Conservation (phyloP, 2,888 invertebrate species). For the Cosmopolites sordidus region DNA sequence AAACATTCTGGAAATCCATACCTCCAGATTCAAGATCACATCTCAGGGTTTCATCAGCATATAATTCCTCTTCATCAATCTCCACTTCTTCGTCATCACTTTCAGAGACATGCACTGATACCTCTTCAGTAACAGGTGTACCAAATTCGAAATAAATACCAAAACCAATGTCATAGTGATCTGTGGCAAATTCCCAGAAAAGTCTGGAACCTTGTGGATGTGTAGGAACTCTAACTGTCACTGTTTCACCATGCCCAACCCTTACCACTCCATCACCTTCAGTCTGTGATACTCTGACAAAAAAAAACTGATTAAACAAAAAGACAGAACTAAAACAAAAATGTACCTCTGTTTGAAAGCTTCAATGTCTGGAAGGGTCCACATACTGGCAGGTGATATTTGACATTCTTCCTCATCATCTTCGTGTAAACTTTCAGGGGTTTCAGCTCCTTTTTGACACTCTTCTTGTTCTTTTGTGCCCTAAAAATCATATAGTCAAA, state of each 20-base stretch:
- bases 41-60: slow-evolving; percentile 47
- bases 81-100: slow-evolving; percentile 84
- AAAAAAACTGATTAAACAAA: no score
- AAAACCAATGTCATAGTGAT: slow-evolving; percentile 95
- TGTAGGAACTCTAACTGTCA: slow-evolving; percentile 95
- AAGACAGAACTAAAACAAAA: background rate
- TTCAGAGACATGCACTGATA: slow-evolving; percentile 94
- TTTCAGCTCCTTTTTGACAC: slow-evolving; percentile 18
- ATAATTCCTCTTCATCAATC: slow-evolving; percentile 53
- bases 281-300: slow-evolving; percentile 28
- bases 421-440: slow-evolving; percentile 22
- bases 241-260: slow-evolving; percentile 94
- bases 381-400: slow-evolving; percentile 77
- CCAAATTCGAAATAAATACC: slow-evolving; percentile 99
- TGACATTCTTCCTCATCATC: slow-evolving; percentile 30
- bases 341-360: slow-evolving; percentile 74
- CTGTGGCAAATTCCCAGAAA: slow-evolving; percentile 99
- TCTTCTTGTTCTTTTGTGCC: slow-evolving; percentile 7
- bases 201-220: slow-evolving; percentile 88
- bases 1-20: no score
- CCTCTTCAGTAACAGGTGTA: slow-evolving; percentile 74
- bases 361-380: slow-evolving; percentile 85
- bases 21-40: slow-evolving; percentile 60
- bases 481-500: background rate
- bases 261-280: slow-evolving; percentile 83